Base-by-base conservation (phyloP, 1,140 invertebrate genomes). In the Hyphantria cunea region DNA sequence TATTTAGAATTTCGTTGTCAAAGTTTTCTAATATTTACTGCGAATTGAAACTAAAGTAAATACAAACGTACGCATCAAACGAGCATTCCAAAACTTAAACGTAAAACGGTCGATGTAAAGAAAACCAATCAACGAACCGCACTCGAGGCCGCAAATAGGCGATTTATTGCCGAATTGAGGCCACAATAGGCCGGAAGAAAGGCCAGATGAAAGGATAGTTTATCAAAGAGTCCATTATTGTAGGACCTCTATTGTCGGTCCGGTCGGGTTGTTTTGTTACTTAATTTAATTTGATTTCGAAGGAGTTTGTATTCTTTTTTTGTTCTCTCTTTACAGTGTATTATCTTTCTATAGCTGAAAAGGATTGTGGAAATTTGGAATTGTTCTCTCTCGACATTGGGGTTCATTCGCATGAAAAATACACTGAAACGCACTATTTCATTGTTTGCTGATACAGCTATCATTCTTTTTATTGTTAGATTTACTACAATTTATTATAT, bases 111-210 rank as follows among this genome's bases (percentile, higher is more conserved):
- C 11, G 15, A 41, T 31, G 41, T 15, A 66, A 65, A 62, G 63
- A 65, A 65, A 65, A 65, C 58, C 56, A 70, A 70, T 70, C 55
- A 66, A 64, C 59, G 32, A 11, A 6, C 17, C 33, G 12, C 53
- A 44, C 33, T 59, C 45, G 11, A 45, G 32, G 58, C 55, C 55
- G 42, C 64, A 62, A 66, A 70, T 66, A 55, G 64, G 54, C 64
- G 68, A 70, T 70, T 70, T 70, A 70, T 70, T 63, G 64, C 54
- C 51, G 32, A 47, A 62, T 54, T 53, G 60, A 52, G 51, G 51
- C 31, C 60, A 62, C 60, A 62, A 62, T 62, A 62, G 60, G 60
- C 51, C 50, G 60, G 50, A 48, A 62, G 59, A 54, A 62, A 33
- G 49, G 7, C 41, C 49, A 52, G 45, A 49, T 59, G 55, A 61